Conservation (phyloP, 2,797 vertebrate genomes). For the Hemibagrus guttatus region DNA sequence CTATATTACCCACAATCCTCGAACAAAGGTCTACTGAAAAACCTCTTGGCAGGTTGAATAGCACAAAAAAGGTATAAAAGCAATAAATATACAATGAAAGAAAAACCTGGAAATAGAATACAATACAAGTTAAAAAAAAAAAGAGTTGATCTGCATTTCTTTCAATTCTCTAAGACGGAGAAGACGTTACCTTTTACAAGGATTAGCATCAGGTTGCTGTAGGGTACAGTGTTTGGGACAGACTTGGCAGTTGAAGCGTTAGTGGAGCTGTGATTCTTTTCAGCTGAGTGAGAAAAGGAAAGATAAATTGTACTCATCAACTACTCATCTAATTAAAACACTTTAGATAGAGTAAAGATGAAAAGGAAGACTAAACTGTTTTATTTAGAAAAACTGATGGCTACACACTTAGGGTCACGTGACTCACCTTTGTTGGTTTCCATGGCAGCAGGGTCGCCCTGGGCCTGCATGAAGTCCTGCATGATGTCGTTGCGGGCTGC, state of each 20-base stretch:
- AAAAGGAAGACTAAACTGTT: neutral
- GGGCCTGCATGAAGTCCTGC: conserved; percentile 78
- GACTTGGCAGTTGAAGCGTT: conserved; percentile 51
- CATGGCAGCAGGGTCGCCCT: conserved; percentile 57
- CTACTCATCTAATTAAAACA: neutral
- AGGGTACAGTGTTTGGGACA: conserved; percentile 61
- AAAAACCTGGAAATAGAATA: neutral
- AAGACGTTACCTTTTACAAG: conserved; percentile 75
- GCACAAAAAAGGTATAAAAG: neutral
- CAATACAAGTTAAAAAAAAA: neutral
- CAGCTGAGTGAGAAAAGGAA: conserved; percentile 58
- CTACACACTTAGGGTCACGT: neutral
- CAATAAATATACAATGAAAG: neutral
- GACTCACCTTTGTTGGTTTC: conserved; percentile 71
- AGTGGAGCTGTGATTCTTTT: conserved; percentile 63
- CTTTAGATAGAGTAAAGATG: neutral
- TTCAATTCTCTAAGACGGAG: neutral
- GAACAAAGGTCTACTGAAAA: neutral
- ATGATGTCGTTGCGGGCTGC: conserved; percentile 78
- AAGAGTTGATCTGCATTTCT: neutral
- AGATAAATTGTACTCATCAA: neutral
- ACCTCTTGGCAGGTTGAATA: neutral
- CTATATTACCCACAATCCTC: conserved; percentile 18
- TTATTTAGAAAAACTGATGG: neutral
- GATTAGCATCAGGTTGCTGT: conserved; percentile 77